phyloP scores from a whole-genome alignment of 2,888 invertebrate species.

The Hemithea aestivaria region DNA sequence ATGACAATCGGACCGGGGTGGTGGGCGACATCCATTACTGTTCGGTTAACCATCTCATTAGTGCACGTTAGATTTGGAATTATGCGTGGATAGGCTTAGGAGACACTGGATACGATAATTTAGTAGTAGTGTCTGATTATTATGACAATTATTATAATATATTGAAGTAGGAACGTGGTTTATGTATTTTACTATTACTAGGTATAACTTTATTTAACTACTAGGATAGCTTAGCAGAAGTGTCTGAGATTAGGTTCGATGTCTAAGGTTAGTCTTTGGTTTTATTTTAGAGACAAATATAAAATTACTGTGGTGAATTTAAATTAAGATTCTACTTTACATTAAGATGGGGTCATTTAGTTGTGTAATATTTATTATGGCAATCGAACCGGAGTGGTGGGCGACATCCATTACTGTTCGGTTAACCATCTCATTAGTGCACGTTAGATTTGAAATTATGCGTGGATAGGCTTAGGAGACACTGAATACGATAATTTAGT shows the following conservation, averaged over 20 bases:
- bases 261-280: no score
- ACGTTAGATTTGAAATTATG: constrained; percentile 54
- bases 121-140: no score
- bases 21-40: constrained; percentile 49
- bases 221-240: no score
- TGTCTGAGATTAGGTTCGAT: no score
- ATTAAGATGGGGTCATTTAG: no score
- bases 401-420: constrained; percentile 54
- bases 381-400: constrained; percentile 36
- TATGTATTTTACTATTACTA: no score
- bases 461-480: constrained; percentile 17
- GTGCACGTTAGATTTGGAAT: constrained; percentile 55
- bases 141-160: no score
- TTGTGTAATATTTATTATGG: constrained; percentile 57
- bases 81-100: constrained; percentile 29
- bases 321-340: no score
- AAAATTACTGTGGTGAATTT: no score
- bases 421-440: constrained; percentile 68
- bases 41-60: constrained; percentile 69
- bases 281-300: no score
- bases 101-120: constrained; percentile 24
- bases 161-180: no score
- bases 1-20: constrained; percentile 43
- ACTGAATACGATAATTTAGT: constrained; percentile 26
- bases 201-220: no score